phyloP scores from a whole-genome alignment of 1,140 invertebrate species.

The Telenomus remus region DNA sequence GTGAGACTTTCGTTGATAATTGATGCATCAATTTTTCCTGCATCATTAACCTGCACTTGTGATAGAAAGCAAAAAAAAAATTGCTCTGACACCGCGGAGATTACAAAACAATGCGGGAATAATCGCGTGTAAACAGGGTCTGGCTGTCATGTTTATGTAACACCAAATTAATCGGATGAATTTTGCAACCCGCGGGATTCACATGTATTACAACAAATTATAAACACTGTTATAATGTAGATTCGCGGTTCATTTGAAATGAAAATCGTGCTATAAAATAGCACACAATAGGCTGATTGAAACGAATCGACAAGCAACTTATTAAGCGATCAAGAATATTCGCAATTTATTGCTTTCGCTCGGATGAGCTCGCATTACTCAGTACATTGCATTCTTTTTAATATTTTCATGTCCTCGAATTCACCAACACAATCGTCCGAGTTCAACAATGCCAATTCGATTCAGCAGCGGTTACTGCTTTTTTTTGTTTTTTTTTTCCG shows the following conservation, averaged over 20 bases:
- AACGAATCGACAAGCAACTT: no score
- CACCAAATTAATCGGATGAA: slow-evolving; percentile 13
- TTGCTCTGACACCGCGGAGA: not conserved
- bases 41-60: slow-evolving; percentile 1
- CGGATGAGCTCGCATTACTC: no score
- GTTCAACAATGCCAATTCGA: not conserved
- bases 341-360: no score
- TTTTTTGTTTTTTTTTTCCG: no score
- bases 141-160: slow-evolving; percentile 2
- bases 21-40: slow-evolving; percentile 8
- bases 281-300: no score
- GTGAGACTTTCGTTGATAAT: not conserved
- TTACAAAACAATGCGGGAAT: slow-evolving; percentile 11
- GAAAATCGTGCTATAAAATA: not conserved
- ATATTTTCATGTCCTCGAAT: no score
- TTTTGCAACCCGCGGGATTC: not conserved
- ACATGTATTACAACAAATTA: slow-evolving; percentile 1
- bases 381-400: no score
- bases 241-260: not conserved
- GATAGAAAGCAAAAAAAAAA: slow-evolving; percentile 18
- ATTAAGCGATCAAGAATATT: no score
- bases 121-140: slow-evolving; percentile 12
- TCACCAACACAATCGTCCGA: no score
- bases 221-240: not conserved
- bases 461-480: not conserved